Conservation (phyloP, 2,888 invertebrate genomes). For the Drosophila nr. perissopoda region DNA sequence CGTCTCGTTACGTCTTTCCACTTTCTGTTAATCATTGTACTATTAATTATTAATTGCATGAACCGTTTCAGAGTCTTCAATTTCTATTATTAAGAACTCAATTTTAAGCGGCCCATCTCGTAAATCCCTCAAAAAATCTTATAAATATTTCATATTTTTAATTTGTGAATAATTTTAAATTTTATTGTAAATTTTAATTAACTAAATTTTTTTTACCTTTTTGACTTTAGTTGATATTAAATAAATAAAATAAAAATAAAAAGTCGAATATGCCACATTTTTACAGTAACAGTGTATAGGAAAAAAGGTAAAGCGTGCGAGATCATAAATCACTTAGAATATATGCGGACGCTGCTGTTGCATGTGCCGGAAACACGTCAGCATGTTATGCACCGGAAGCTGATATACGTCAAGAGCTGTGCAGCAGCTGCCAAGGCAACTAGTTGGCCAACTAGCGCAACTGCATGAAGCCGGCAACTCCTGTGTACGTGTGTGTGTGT, state of each 20-base stretch:
- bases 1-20: too few species aligned
- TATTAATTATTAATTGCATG: too few species aligned
- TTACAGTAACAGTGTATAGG: conserved; percentile 6
- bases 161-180: too few species aligned
- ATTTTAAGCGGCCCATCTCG: too few species aligned
- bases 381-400: conserved; percentile 75
- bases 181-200: too few species aligned
- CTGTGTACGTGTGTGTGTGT: neutral
- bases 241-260: neutral
- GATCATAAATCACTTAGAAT: conserved; percentile 69
- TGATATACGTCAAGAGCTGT: conserved; percentile 52
- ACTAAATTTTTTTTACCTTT: too few species aligned
- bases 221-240: too few species aligned
- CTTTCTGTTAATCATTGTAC: too few species aligned
- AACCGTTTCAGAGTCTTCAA: too few species aligned
- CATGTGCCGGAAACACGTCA: conserved; percentile 72
- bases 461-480: conserved; percentile 10
- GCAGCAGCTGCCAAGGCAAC: conserved; percentile 38
- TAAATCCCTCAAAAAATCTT: too few species aligned
- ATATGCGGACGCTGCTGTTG: conserved; percentile 50
- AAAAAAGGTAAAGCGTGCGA: conserved; percentile 27
- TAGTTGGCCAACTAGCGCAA: conserved; percentile 15
- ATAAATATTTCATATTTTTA: too few species aligned
- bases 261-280: neutral
- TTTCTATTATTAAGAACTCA: too few species aligned